Percentiles rank a stretch among this genome's conserved stretches.
These are phyloP conservation scores for Schizopygopsis pylzovi DNA, from an alignment of 2,797 vertebrate species.

Conservation along the genomic window DNA sequence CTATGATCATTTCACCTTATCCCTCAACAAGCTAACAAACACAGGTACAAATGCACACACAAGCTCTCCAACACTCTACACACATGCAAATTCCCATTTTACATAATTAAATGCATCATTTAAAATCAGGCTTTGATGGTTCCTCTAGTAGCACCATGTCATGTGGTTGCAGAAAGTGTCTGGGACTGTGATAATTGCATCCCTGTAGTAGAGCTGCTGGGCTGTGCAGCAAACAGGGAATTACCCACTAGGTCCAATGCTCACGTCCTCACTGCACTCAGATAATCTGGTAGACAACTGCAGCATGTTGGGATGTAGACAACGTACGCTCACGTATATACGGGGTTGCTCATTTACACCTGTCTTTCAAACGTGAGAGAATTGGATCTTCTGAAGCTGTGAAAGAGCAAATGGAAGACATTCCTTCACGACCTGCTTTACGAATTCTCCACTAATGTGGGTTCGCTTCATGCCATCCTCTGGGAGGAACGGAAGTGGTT, in stretches of 20 bases:
- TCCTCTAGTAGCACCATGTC: constrained; percentile 75
- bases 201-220: constrained; percentile 70
- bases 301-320: constrained; percentile 44
- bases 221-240: constrained; percentile 68
- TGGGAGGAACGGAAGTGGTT: constrained; percentile 74
- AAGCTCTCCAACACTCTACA: constrained; percentile 14
- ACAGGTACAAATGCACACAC: constrained; percentile 33
- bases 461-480: constrained; percentile 67
- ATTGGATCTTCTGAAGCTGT: constrained; percentile 38
- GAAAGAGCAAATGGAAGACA: constrained; percentile 44
- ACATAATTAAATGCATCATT: constrained; percentile 76
- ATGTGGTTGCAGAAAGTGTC: constrained; percentile 67
- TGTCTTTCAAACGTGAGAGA: not conserved
- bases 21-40: constrained; percentile 33
- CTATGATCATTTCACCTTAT: constrained; percentile 33
- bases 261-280: constrained; percentile 47
- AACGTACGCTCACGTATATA: not conserved
- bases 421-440: constrained; percentile 46
- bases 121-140: constrained; percentile 79
- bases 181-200: constrained; percentile 77
- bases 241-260: constrained; percentile 61
- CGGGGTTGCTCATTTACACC: not conserved
- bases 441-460: constrained; percentile 44
- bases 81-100: constrained; percentile 59
- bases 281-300: constrained; percentile 35